Percentiles rank a stretch among this genome's conserved stretches.
Evolutionary conservation across 2,797 vertebrate genomes (phyloP).

Genomic region (Pelodytes ibericus): DNA sequence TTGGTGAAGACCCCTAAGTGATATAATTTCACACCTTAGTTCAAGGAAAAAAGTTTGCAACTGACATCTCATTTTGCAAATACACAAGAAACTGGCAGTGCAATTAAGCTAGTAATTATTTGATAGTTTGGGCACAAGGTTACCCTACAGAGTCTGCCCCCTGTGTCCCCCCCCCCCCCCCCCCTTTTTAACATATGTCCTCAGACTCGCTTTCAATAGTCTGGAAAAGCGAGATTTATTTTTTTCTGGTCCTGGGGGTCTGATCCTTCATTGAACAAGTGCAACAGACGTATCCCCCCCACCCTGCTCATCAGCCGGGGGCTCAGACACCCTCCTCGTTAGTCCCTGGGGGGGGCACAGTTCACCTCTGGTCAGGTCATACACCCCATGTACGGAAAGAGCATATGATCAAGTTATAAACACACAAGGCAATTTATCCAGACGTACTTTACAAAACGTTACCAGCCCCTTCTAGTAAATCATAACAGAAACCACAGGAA

Average conservation of each 20-base stretch:
- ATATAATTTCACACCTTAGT: background rate
- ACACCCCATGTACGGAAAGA: conserved; percentile 19
- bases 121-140: background rate
- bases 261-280: background rate
- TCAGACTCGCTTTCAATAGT: background rate
- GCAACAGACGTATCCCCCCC: background rate
- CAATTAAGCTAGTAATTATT: background rate
- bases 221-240: background rate
- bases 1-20: background rate
- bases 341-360: conserved; percentile 23
- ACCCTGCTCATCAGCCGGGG: background rate
- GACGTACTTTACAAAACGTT: background rate
- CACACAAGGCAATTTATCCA: background rate
- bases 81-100: background rate
- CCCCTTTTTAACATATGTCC: too few relatives aligned
- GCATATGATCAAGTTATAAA: background rate
- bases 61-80: background rate
- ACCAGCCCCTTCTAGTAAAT: background rate
- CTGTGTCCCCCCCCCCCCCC: too few relatives aligned
- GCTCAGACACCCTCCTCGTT: conserved; percentile 12
- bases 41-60: background rate
- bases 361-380: conserved; percentile 45
- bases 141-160: too few relatives aligned
- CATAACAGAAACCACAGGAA: background rate
- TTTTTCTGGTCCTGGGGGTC: background rate